Base-by-base conservation (phyloP, 2,888 invertebrate genomes). In the Lepidonotus clava region DNA sequence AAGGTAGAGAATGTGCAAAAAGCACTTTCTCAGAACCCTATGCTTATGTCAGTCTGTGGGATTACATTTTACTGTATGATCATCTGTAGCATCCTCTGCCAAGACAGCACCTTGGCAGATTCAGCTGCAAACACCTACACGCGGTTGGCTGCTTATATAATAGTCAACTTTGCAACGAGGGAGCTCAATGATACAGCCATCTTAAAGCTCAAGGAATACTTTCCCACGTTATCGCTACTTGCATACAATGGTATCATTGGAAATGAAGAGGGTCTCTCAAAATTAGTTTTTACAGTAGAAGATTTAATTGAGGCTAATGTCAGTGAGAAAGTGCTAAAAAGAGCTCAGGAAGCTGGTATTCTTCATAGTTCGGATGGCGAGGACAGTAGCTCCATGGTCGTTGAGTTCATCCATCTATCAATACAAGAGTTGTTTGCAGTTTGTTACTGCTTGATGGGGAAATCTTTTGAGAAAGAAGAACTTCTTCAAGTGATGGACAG, bases 351-450 rank as follows among this genome's bases (percentile, higher is more conserved):
- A 28, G 61, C 61, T 1, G 61, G 61, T 2, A 11, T 61, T 24
- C 61, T 61, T 2, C 61, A 61, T 32, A 61, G 28, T 5, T 28
- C 28, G 28, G 28, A 28, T 61, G 24, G 61, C 28, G 61, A 32
- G 11, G 28, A 24, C 14, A 24, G 28, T n/a, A n/a, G n/a, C n/a
- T n/a, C n/a, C n/a, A n/a, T n/a, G n/a, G n/a, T n/a, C n/a, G n/a
- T n/a, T 61, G 61, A 61, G 28, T 61, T 61, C 28, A 24, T 32
- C 2, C 61, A 61, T 32, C 61, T 61, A 11, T 61, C 61, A 24
- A 61, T 61, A 4, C 61, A 61, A 61, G 61, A 61, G 28, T 11
- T 61, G 61, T 28, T 61, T 61, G 61, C 61, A 28, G 61, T 61
- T 61, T 24, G 61, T 11, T 32, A 61, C 28, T 61, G 61, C 61